A percentile compares a stretch with the other conserved stretches of the same genome.
phyloP scores from a whole-genome alignment of 2,797 vertebrate genomes.

The Erpetoichthys calabaricus region DNA sequence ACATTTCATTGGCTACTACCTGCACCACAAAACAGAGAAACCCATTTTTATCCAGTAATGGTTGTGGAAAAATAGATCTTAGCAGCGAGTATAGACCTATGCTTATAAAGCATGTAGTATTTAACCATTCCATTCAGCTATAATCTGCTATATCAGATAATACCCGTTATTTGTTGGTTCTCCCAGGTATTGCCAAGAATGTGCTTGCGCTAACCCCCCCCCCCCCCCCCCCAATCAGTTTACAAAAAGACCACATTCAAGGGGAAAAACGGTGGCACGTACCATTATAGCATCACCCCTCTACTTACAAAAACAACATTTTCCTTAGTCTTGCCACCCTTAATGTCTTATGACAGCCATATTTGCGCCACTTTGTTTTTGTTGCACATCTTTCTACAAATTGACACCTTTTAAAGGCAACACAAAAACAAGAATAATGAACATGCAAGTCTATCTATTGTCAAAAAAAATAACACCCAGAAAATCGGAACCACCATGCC shows the following conservation, averaged over 20 bases:
- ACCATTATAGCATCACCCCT: neutral
- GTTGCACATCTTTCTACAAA: too few species aligned
- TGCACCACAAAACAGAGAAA: conserved; percentile 1
- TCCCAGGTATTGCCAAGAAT: neutral
- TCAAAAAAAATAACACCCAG: too few species aligned
- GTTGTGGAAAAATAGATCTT: neutral
- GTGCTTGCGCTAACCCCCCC: neutral
- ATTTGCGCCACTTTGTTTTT: neutral
- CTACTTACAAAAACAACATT: neutral
- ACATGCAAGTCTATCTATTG: too few species aligned
- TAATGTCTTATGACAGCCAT: conserved; percentile 7
- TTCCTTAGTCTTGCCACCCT: neutral
- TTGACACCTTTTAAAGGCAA: too few species aligned
- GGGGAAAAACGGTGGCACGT: conserved; percentile 5
- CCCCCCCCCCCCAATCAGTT: too few species aligned
- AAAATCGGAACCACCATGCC: too few species aligned
- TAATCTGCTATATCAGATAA: neutral
- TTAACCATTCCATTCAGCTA: neutral
- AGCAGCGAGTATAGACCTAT: neutral
- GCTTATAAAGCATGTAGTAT: too few species aligned
- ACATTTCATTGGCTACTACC: neutral
- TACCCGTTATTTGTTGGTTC: neutral
- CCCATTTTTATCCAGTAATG: neutral
- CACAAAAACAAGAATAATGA: too few species aligned
- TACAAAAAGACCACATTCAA: neutral